These are phyloP conservation scores for Paramisgurnus dabryanus DNA, from an alignment of 2,113 vertebrate genomes.

Conservation along the genomic window DNA sequence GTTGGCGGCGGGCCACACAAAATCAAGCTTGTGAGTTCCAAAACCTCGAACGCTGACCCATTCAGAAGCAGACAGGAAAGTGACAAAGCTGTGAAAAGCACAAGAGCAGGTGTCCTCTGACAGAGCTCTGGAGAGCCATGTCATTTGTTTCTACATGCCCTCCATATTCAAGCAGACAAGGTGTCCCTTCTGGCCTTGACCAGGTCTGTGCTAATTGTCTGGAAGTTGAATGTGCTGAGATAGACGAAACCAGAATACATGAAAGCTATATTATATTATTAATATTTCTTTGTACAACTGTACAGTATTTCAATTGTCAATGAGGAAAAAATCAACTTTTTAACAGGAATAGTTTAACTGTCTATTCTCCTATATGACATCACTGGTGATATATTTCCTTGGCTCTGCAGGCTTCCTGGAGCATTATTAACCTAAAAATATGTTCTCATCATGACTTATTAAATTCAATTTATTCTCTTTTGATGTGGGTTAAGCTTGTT, in stretches of 20 bases:
- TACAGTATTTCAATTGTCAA: conserved; percentile 4
- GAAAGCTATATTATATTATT: background rate
- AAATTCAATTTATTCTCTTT: conserved; percentile 66
- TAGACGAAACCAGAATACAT: conserved; percentile 9
- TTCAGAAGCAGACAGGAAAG: conserved; percentile 36
- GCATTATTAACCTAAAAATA: conserved; percentile 45
- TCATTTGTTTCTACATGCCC: conserved; percentile 49
- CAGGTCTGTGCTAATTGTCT: conserved; percentile 29
- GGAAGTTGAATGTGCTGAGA: conserved; percentile 12
- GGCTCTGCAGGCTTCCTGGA: conserved; percentile 34
- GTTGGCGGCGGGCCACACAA: conserved; percentile 35
- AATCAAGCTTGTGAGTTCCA: conserved; percentile 24
- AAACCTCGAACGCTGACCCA: conserved; percentile 32
- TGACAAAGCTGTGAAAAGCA: conserved; percentile 28
- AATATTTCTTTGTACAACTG: background rate
- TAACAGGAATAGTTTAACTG: conserved; percentile 22
- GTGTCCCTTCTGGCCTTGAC: conserved; percentile 34
- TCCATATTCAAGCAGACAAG: conserved; percentile 41
- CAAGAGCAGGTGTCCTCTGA: conserved; percentile 35
- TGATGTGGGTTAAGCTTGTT: conserved; percentile 70
- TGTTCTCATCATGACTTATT: conserved; percentile 53
- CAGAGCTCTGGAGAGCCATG: conserved; percentile 9
- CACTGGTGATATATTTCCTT: conserved; percentile 36
- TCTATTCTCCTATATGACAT: conserved; percentile 20
- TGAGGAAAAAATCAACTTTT: conserved; percentile 12